Evolutionary conservation across 2,888 invertebrate species (phyloP).

Genomic region (Morpho helenor): DNA sequence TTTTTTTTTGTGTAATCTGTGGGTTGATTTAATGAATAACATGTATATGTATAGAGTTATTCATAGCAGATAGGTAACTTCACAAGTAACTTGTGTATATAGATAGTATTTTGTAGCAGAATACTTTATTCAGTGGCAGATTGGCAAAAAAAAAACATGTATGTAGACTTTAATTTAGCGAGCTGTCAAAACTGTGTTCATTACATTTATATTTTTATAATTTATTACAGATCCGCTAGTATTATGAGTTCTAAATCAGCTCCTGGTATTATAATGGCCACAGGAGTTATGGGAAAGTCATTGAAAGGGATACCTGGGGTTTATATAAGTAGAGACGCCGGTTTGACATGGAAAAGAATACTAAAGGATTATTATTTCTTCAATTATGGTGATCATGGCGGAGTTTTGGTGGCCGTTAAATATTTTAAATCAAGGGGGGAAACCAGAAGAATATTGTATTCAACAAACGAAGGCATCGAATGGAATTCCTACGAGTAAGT

Average conservation of each 20-base stretch:
- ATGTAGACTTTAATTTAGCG: too few relatives aligned
- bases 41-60: too few relatives aligned
- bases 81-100: too few relatives aligned
- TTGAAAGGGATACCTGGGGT: constrained; percentile 90
- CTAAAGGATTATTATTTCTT: constrained; percentile 90
- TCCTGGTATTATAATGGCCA: constrained; percentile 92
- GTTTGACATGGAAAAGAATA: constrained; percentile 89
- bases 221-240: constrained; percentile 81
- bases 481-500: constrained; percentile 84
- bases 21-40: too few relatives aligned
- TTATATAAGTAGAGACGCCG: constrained; percentile 90
- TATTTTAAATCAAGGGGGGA: constrained; percentile 87
- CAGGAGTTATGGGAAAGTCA: constrained; percentile 88
- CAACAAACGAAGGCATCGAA: constrained; percentile 90
- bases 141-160: too few relatives aligned
- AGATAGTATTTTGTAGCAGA: too few relatives aligned
- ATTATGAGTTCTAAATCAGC: constrained; percentile 93
- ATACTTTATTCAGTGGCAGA: too few relatives aligned
- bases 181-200: too few relatives aligned
- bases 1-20: too few relatives aligned
- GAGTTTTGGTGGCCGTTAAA: constrained; percentile 90
- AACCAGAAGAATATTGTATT: constrained; percentile 89
- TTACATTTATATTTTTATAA: not conserved
- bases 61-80: too few relatives aligned
- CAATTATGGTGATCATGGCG: constrained; percentile 95